Percentiles rank a stretch among this genome's conserved stretches.
These are phyloP conservation scores for Crotophaga sulcirostris DNA, from an alignment of 2,113 vertebrate species.

Conservation along the genomic window DNA sequence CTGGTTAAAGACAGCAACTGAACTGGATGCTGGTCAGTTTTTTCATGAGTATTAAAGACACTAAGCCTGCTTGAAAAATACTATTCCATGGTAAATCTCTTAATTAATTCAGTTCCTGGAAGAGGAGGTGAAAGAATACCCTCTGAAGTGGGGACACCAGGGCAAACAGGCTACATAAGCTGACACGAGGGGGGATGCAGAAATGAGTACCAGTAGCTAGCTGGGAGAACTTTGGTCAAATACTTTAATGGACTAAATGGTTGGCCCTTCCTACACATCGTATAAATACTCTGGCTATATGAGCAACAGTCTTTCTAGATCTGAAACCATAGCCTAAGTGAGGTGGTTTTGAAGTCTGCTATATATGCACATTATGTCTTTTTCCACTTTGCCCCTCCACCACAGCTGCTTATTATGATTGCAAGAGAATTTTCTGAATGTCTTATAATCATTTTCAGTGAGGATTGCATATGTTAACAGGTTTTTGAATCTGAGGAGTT, in stretches of 20 bases:
- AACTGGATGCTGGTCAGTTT: background rate
- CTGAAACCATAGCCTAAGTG: background rate
- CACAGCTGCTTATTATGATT: background rate
- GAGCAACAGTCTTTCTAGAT: background rate
- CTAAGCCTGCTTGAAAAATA: background rate
- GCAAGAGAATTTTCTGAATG: background rate
- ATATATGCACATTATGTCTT: accelerated
- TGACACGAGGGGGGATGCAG: background rate
- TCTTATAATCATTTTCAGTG: background rate
- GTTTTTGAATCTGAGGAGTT: background rate
- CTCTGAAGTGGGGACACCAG: background rate
- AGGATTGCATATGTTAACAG: background rate
- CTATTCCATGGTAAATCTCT: background rate
- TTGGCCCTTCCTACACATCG: background rate
- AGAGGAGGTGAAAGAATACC: background rate
- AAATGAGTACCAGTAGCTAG: background rate
- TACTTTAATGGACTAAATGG: background rate
- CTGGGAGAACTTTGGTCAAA: background rate
- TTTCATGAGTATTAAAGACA: background rate
- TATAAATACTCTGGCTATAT: background rate
- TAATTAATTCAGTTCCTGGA: background rate
- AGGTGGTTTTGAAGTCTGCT: background rate
- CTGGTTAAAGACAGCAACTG: background rate
- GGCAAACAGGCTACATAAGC: background rate
- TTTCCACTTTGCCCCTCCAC: background rate